phyloP scores from a whole-genome alignment of 2,888 invertebrate species.

The Trissolcus brochymenae region DNA sequence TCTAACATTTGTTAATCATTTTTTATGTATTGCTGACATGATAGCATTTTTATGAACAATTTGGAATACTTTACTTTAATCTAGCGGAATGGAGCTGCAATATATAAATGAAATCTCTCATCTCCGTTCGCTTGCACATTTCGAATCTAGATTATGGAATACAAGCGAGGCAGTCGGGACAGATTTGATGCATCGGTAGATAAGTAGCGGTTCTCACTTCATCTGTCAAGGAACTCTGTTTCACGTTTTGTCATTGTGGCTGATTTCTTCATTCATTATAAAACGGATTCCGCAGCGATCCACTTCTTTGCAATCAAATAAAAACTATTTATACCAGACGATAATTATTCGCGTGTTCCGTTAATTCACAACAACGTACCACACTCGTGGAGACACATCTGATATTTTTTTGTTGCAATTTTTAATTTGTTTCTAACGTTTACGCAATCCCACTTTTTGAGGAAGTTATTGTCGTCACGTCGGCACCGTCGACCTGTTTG shows the following conservation, averaged over 20 bases:
- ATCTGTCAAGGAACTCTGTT: constrained; percentile 65
- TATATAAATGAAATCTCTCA: constrained; percentile 40
- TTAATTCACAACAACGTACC: constrained; percentile 39
- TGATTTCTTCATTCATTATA: constrained; percentile 28
- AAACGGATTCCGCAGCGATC: constrained; percentile 24
- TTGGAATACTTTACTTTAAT: constrained; percentile 27
- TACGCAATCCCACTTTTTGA: constrained; percentile 46
- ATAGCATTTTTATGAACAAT: too few species aligned
- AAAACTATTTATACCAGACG: constrained; percentile 20
- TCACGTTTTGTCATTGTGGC: constrained; percentile 46
- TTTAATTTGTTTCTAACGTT: constrained; percentile 48
- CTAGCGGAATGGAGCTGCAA: constrained; percentile 16
- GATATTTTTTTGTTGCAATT: constrained; percentile 34
- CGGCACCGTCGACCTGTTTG: constrained; percentile 44
- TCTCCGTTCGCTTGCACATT: constrained; percentile 24
- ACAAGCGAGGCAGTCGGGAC: constrained; percentile 26
- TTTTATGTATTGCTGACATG: too few species aligned
- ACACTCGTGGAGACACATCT: constrained; percentile 13
- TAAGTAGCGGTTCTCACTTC: constrained; percentile 69
- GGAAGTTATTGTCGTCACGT: constrained; percentile 57
- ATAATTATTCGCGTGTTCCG: constrained; percentile 45
- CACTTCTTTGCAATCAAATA: not conserved
- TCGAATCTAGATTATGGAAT: constrained; percentile 45
- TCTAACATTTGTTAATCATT: too few species aligned
- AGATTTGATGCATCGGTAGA: constrained; percentile 69